A percentile compares a stretch with the other conserved stretches of the same genome.
phyloP scores from a whole-genome alignment of 2,113 vertebrate species.

The Salvelinus alpinus region DNA sequence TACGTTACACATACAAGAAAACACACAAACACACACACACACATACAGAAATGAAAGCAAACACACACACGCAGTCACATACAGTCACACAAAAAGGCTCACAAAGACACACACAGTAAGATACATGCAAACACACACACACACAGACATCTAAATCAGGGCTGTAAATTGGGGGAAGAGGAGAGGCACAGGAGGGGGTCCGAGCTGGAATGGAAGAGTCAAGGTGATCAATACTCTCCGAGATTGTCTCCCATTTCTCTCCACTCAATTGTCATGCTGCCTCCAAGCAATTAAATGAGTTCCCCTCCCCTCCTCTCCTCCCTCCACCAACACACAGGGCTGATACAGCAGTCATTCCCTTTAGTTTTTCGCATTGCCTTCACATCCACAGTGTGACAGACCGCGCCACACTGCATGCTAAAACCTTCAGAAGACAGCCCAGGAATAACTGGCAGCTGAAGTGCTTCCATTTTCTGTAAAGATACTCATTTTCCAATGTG shows the following conservation, averaged over 20 bases:
- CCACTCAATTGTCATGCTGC: conserved; percentile 76
- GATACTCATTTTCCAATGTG: background rate
- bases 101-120: conserved; percentile 17
- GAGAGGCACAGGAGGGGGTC: conserved; percentile 57
- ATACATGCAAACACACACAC: conserved; percentile 20
- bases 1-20: background rate
- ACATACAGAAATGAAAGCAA: conserved; percentile 27
- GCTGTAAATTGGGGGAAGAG: conserved; percentile 75
- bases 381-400: background rate
- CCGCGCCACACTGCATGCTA: background rate
- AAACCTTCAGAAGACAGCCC: background rate
- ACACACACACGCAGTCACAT: conserved; percentile 59
- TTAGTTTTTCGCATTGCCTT: background rate
- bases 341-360: background rate
- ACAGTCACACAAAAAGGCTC: conserved; percentile 36
- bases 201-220: conserved; percentile 73
- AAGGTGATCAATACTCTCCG: conserved; percentile 75
- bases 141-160: conserved; percentile 73
- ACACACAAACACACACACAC: conserved; percentile 10
- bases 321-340: background rate
- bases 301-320: conserved; percentile 29
- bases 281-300: conserved; percentile 73
- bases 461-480: conserved; percentile 11
- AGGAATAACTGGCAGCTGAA: conserved; percentile 2
- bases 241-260: conserved; percentile 71